Evolutionary conservation across 2,888 invertebrate genomes (phyloP).

Genomic region (Pammene fasciana): DNA sequence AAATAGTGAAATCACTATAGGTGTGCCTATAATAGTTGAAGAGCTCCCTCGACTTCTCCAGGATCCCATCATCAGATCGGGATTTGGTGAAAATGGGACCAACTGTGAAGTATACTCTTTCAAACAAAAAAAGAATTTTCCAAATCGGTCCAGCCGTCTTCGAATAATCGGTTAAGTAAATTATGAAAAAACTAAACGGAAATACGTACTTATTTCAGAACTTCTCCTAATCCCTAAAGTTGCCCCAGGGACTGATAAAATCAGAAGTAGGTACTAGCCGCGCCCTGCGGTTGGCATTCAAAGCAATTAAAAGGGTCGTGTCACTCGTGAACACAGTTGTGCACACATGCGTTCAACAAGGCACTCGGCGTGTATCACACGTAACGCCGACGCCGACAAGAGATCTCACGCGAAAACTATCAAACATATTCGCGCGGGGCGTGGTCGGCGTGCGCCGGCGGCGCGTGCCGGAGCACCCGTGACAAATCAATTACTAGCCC

Average conservation of each 20-base stretch:
- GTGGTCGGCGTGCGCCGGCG: constrained; percentile 46
- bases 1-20: too few relatives aligned
- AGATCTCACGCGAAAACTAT: constrained; percentile 66
- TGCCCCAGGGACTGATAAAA: constrained; percentile 4
- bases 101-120: too few relatives aligned
- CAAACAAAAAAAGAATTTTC: too few relatives aligned
- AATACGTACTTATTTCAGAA: neutral
- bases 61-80: too few relatives aligned
- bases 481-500: constrained; percentile 81
- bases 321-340: constrained; percentile 36
- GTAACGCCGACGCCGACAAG: constrained; percentile 52
- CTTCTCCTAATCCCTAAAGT: neutral
- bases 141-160: too few relatives aligned
- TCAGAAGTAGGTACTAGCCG: constrained; percentile 12
- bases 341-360: constrained; percentile 42
- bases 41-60: too few relatives aligned
- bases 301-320: constrained; percentile 33
- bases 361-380: constrained; percentile 31
- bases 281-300: constrained; percentile 28
- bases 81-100: too few relatives aligned
- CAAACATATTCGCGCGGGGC: constrained; percentile 56
- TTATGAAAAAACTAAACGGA: too few relatives aligned
- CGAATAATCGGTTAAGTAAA: too few relatives aligned
- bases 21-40: too few relatives aligned
- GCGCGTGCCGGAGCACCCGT: constrained; percentile 63